phyloP scores from a whole-genome alignment of 53 echinoderm and acorn worm genomes.

The Holothuria leucospilota region DNA sequence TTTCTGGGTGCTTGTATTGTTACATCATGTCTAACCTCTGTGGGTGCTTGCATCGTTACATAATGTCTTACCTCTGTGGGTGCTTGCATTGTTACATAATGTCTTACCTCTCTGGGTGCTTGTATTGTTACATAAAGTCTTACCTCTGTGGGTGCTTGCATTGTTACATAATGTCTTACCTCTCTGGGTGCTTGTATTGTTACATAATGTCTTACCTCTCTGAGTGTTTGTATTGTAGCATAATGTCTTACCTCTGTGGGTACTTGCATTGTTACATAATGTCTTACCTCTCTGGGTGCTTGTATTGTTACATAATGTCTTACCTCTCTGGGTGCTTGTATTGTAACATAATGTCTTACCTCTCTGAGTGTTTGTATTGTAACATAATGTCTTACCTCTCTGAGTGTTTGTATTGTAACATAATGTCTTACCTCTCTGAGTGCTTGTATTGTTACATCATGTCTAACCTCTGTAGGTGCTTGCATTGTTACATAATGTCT shows the following conservation, averaged over 20 bases:
- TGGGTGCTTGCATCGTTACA: conserved; percentile 97
- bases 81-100: conserved; percentile 99
- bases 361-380: conserved; percentile 98
- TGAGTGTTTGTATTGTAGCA: conserved; percentile 96
- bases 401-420: conserved; percentile 97
- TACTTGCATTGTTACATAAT: conserved; percentile 99
- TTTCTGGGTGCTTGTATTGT: too few species aligned
- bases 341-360: conserved; percentile 99
- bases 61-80: conserved; percentile 99
- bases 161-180: conserved; percentile 99
- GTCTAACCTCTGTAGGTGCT: conserved; percentile 98
- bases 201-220: conserved; percentile 99
- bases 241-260: conserved; percentile 99
- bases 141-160: conserved; percentile 99
- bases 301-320: conserved; percentile 99
- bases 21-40: too few species aligned
- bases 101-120: conserved; percentile 99
- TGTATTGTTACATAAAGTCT: conserved; percentile 99
- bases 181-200: conserved; percentile 99
- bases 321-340: conserved; percentile 99
- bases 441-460: conserved; percentile 99
- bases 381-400: conserved; percentile 99
- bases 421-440: conserved; percentile 98
- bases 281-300: conserved; percentile 99
- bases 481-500: conserved; percentile 99